Evolutionary conservation across 2,797 vertebrate genomes (phyloP).

Genomic region (Dendrocincla tyrannina): DNA sequence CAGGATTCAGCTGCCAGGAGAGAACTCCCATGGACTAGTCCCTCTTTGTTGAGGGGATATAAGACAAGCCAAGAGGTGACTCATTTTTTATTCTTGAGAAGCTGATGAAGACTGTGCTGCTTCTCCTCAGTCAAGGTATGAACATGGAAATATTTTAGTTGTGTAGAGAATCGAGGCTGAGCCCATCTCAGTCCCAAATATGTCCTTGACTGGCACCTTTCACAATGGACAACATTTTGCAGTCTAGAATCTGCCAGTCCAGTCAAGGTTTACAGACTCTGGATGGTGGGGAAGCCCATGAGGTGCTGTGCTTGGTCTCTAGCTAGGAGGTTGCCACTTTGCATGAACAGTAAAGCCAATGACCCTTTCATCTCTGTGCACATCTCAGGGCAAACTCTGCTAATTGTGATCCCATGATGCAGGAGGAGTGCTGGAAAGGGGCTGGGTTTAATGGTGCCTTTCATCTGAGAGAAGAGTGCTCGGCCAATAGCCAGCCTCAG

Average conservation of each 20-base stretch:
- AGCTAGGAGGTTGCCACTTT: background rate
- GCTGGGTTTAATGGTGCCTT: background rate
- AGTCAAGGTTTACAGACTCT: background rate
- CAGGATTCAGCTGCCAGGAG: background rate
- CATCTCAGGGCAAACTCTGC: background rate
- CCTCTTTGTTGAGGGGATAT: background rate
- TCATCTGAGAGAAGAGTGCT: background rate
- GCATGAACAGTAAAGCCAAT: background rate
- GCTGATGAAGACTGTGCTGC: background rate
- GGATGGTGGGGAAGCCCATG: background rate
- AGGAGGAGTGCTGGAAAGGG: background rate
- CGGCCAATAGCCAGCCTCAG: background rate
- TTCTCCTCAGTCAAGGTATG: background rate
- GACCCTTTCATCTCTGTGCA: background rate
- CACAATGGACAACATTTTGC: background rate
- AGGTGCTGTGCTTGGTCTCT: background rate
- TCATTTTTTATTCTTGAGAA: background rate
- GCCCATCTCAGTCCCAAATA: background rate
- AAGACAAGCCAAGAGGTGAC: background rate
- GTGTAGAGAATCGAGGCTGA: background rate
- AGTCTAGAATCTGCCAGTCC: background rate
- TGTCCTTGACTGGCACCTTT: background rate
- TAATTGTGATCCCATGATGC: background rate
- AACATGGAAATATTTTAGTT: background rate
- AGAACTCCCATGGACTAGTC: background rate